Percentiles rank a stretch among this genome's conserved stretches.
Evolutionary conservation across 92 coral and sea anemone species (phyloP).

Genomic region (Parazoanthus swiftii): DNA sequence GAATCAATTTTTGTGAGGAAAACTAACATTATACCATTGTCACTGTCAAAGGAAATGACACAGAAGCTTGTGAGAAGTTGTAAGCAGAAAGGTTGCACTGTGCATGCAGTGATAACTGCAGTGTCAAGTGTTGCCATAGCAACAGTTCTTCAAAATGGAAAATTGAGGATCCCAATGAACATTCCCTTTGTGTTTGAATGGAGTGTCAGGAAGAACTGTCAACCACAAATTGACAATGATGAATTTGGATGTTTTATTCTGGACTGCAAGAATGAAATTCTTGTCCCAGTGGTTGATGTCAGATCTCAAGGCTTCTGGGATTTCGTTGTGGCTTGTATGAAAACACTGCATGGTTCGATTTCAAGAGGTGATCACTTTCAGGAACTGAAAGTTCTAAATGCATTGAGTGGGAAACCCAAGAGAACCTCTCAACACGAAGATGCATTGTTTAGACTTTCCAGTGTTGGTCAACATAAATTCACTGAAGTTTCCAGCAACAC

Average conservation of each 20-base stretch:
- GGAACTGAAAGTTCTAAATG: slow-evolving; percentile 47
- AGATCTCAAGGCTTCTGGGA: slow-evolving; percentile 59
- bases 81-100: slow-evolving; percentile 64
- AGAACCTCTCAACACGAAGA: slow-evolving; percentile 53
- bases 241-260: slow-evolving; percentile 64
- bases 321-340: slow-evolving; percentile 60
- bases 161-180: slow-evolving; percentile 45
- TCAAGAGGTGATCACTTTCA: slow-evolving; percentile 55
- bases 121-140: slow-evolving; percentile 71
- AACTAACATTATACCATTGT: slow-evolving; percentile 68
- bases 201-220: slow-evolving; percentile 60
- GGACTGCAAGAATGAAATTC: slow-evolving; percentile 56
- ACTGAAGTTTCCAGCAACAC: slow-evolving; percentile 12
- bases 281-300: slow-evolving; percentile 40
- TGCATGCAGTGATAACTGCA: slow-evolving; percentile 72
- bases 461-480: slow-evolving; percentile 53
- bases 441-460: slow-evolving; percentile 58
- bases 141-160: slow-evolving; percentile 63
- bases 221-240: slow-evolving; percentile 40
- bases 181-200: slow-evolving; percentile 62
- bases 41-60: slow-evolving; percentile 46
- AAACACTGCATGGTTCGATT: slow-evolving; percentile 51
- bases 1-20: slow-evolving; percentile 59
- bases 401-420: slow-evolving; percentile 47
- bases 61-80: slow-evolving; percentile 50